Percentiles rank a stretch among this genome's conserved stretches.
Evolutionary conservation across 2,888 invertebrate species (phyloP).

Genomic region (Nomada goodeniana): DNA sequence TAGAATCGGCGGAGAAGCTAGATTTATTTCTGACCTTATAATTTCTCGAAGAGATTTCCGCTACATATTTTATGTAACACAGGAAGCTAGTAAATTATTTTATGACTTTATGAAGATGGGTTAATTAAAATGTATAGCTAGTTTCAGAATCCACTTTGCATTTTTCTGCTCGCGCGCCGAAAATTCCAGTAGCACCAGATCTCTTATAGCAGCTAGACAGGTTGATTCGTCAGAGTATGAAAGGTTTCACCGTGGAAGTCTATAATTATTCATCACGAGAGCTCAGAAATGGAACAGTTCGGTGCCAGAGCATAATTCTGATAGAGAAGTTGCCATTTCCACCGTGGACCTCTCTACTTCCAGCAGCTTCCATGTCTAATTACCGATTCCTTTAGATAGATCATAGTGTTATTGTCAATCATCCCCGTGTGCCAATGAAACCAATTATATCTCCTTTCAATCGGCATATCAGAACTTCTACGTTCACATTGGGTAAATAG

Average conservation of each 20-base stretch:
- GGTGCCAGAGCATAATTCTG: conserved; percentile 4
- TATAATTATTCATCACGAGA: conserved; percentile 17
- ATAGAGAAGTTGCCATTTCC: not conserved
- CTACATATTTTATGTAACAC: too few relatives aligned
- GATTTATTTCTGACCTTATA: not conserved
- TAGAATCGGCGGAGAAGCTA: not conserved
- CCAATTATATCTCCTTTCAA: not conserved
- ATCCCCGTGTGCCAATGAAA: not conserved
- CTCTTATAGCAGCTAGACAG: not conserved
- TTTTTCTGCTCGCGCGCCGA: not conserved
- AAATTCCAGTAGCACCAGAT: not conserved
- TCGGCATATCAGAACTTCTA: not conserved
- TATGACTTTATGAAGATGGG: too few relatives aligned
- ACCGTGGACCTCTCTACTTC: conserved; percentile 5
- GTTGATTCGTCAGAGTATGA: not conserved
- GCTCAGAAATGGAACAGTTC: conserved; percentile 4
- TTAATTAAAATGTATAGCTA: not conserved
- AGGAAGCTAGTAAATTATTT: too few relatives aligned
- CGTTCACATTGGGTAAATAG: not conserved
- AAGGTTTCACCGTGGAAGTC: conserved; percentile 2
- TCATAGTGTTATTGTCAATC: conserved; percentile 17
- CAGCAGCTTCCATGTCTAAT: conserved; percentile 31
- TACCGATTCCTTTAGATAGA: conserved; percentile 26
- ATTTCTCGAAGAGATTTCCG: not conserved
- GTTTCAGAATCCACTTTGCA: not conserved